Percentiles rank a stretch among this genome's conserved stretches.
These are phyloP conservation scores for Oxystoma pomonae DNA, from an alignment of 2,888 invertebrate species.

Conservation along the genomic window DNA sequence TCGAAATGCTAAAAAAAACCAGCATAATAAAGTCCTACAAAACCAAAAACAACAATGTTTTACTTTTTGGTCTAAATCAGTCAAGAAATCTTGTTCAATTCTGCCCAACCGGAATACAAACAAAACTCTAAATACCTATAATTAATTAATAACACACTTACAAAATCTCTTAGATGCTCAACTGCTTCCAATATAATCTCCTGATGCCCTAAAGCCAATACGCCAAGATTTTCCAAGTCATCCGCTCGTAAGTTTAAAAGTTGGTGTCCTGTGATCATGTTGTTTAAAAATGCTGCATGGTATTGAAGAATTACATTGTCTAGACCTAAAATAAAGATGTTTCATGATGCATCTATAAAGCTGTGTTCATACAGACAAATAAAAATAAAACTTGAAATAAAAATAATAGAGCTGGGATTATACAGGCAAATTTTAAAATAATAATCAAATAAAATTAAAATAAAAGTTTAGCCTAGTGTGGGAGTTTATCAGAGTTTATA, in stretches of 20 bases:
- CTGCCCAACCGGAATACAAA: background rate
- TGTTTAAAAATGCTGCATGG: slow-evolving; percentile 73
- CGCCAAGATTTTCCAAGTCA: slow-evolving; percentile 82
- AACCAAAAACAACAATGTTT: too few relatives aligned
- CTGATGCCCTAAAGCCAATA: slow-evolving; percentile 86
- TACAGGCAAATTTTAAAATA: too few relatives aligned
- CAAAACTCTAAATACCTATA: too few relatives aligned
- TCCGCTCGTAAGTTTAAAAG: slow-evolving; percentile 82
- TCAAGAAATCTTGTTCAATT: background rate
- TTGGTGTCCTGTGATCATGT: slow-evolving; percentile 76
- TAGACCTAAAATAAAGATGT: slow-evolving; percentile 63
- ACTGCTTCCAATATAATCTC: slow-evolving; percentile 91
- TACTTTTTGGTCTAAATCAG: background rate
- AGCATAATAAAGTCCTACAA: too few relatives aligned
- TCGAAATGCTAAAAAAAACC: slow-evolving; percentile 82
- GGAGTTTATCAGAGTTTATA: too few relatives aligned
- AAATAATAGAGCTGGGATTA: background rate
- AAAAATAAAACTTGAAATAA: background rate
- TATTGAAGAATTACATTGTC: slow-evolving; percentile 77
- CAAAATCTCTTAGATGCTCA: slow-evolving; percentile 84
- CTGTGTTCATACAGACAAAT: too few relatives aligned
- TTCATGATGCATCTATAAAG: slow-evolving; percentile 43
- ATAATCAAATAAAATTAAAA: too few relatives aligned
- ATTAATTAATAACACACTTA: too few relatives aligned
- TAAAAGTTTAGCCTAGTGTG: too few relatives aligned